Base-by-base conservation (phyloP, 2,888 invertebrate species). In the Eupithecia subfuscata region DNA sequence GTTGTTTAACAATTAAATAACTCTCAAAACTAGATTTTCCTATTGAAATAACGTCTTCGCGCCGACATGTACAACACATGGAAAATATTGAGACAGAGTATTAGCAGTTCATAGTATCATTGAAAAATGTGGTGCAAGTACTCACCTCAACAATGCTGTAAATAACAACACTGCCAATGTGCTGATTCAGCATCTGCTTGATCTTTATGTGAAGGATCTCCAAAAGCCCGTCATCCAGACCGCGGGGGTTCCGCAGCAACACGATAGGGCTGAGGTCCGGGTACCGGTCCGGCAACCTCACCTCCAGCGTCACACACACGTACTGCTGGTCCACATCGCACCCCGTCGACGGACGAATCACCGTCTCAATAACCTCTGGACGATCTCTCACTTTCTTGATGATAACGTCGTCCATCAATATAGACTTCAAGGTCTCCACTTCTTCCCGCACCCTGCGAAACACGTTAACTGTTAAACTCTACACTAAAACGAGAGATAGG, bases 91-190 rank as follows among this genome's bases (percentile, higher is more conserved):
- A 22, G 43, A 43, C 43, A 14, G n/a, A 22, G 56, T 2, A 52
- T 16, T n/a, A 45, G 5, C 16, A 18, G 48, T 48, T 45, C 45
- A 40, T 8, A 11, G 40, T 9, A 40, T n/a, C n/a, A 52, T 52
- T n/a, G 12, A 22, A 22, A 56, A 37, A 60, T 25, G 11, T 22
- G 2, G 6, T 30, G n/a, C 43, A 4, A 22, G n/a, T 64, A 72
- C 82, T 92, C 90, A 97, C 98, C 95, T 98, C 98, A 83, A 98
- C 98, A 14, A 98, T 94, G 91, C 98, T 98, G 92, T 97, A 98
- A 79, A 98, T 96, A 78, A 98, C 97, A 64, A 98, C 97, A 84
- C 96, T 96, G 0, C 98, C 98, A 75, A 96, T 83, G 78, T 96
- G 96, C 81, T 96, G 96, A 77, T 91, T 91, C 76, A 98, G 96